phyloP scores from a whole-genome alignment of 2,797 vertebrate genomes.

The Alfaro cultratus region DNA sequence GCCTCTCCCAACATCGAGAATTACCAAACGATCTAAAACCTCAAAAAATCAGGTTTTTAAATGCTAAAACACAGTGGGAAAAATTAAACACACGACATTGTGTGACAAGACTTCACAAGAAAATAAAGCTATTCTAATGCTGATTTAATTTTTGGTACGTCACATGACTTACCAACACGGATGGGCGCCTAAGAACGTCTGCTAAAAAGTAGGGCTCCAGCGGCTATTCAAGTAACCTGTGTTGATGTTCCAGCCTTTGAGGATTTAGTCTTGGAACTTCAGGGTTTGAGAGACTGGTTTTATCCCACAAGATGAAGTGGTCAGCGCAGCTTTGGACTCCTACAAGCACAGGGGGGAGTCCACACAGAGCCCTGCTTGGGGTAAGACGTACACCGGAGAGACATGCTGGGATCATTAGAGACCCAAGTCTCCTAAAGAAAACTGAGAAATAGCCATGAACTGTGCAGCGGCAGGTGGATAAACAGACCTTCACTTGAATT shows the following conservation, averaged over 20 bases:
- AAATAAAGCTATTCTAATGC: background rate
- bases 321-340: conserved; percentile 61
- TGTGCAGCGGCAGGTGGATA: conserved; percentile 68
- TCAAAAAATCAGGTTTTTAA: conserved; percentile 14
- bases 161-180: background rate
- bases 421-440: conserved; percentile 52
- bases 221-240: conserved; percentile 41
- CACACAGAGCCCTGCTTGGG: conserved; percentile 56
- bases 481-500: conserved; percentile 65
- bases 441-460: conserved; percentile 65
- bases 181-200: conserved; percentile 10
- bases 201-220: conserved; percentile 19
- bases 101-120: background rate
- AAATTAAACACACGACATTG: background rate
- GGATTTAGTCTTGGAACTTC: conserved; percentile 49
- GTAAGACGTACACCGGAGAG: conserved; percentile 60
- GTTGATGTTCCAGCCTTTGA: conserved; percentile 43
- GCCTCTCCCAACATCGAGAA: conserved; percentile 32
- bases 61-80: conserved; percentile 5
- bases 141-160: conserved; percentile 13
- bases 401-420: conserved; percentile 71
- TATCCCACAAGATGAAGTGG: conserved; percentile 76
- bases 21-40: conserved; percentile 22
- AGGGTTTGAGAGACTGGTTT: conserved; percentile 52
- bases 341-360: conserved; percentile 58